Evolutionary conservation across 1,140 invertebrate genomes (phyloP).

Genomic region (Hylyphantes graminicola): DNA sequence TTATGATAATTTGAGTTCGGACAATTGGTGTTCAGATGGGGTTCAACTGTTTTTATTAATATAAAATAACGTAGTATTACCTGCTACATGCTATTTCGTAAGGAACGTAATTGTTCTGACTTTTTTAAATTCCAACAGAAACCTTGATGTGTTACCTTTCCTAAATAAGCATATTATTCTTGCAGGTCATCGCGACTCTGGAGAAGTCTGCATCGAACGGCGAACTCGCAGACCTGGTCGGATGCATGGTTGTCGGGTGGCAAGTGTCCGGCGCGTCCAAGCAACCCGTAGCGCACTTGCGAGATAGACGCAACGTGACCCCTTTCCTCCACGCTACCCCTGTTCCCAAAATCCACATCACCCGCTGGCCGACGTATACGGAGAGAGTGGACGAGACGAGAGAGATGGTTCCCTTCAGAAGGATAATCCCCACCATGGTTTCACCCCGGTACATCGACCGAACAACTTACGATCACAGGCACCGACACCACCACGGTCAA

Average conservation of each 20-base stretch:
- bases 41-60: too few species aligned
- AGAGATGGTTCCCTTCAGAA: slow-evolving; percentile 66
- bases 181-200: slow-evolving; percentile 71
- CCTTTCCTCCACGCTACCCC: slow-evolving; percentile 49
- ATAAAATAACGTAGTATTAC: too few species aligned
- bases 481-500: slow-evolving; percentile 57
- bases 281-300: slow-evolving; percentile 17
- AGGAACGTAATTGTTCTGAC: too few species aligned
- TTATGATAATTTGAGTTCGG: too few species aligned
- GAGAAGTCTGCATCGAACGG: slow-evolving; percentile 75
- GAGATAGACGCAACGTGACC: slow-evolving; percentile 47
- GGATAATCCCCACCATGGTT: slow-evolving; percentile 66
- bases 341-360: slow-evolving; percentile 56
- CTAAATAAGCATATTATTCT: too few species aligned
- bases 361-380: slow-evolving; percentile 36
- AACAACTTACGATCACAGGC: slow-evolving; percentile 52
- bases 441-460: slow-evolving; percentile 65
- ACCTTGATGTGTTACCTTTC: too few species aligned
- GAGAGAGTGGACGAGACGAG: slow-evolving; percentile 46
- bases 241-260: slow-evolving; percentile 76
- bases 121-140: too few species aligned
- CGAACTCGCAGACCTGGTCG: slow-evolving; percentile 73
- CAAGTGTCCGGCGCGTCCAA: slow-evolving; percentile 67
- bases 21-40: too few species aligned
- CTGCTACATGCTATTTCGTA: too few species aligned